Conservation (phyloP, 2,113 vertebrate genomes). For the Girardinichthys multiradiatus region DNA sequence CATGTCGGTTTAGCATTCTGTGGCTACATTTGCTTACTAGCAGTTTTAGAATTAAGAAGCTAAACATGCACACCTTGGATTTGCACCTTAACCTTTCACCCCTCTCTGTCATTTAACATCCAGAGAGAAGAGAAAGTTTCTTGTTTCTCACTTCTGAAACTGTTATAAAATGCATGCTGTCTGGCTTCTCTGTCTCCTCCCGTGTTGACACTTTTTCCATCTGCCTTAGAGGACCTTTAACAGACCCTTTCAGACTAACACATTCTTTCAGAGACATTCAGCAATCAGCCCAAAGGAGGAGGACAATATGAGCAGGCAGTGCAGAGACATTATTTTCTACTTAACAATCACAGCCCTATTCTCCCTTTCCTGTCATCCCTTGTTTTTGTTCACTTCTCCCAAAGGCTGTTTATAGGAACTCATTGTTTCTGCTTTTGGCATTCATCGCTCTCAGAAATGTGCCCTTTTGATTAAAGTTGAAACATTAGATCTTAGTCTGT, state of each 20-base stretch:
- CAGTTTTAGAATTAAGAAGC: conserved; percentile 3
- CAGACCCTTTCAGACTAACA: conserved; percentile 41
- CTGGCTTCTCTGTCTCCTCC: conserved; percentile 1
- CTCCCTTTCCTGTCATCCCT: conserved; percentile 25
- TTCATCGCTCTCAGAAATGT: conserved; percentile 29
- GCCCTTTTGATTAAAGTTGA: conserved; percentile 17
- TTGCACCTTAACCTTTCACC: background rate
- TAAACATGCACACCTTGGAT: background rate
- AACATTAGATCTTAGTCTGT: no score
- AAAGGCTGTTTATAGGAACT: conserved; percentile 17
- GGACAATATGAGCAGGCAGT: conserved; percentile 19
- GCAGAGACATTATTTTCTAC: conserved; percentile 27
- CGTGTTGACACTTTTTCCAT: background rate
- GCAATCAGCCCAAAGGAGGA: conserved; percentile 44
- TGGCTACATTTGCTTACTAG: background rate
- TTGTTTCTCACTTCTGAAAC: no score
- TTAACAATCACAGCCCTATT: conserved; percentile 32
- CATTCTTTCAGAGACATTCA: conserved; percentile 28
- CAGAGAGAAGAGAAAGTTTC: background rate
- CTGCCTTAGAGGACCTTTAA: conserved; percentile 18
- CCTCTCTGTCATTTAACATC: no score
- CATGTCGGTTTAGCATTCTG: background rate
- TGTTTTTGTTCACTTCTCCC: conserved; percentile 18
- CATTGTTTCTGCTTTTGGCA: conserved; percentile 18
- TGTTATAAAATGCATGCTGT: background rate